These are phyloP conservation scores for Pteria penguin DNA, from an alignment of 2,888 invertebrate genomes.

Conservation along the genomic window DNA sequence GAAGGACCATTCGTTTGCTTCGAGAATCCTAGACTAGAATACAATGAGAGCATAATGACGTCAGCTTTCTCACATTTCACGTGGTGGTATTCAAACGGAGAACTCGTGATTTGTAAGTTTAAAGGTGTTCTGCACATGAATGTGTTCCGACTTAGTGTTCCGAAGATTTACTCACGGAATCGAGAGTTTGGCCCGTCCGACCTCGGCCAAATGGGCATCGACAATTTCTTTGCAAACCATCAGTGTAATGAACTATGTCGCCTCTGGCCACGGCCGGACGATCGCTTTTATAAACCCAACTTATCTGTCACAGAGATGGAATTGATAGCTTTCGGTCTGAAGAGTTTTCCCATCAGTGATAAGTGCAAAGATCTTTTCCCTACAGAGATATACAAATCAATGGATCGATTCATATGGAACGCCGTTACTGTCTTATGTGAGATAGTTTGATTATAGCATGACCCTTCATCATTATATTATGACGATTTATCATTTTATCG, in stretches of 20 bases:
- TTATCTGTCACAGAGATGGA: constrained; percentile 17
- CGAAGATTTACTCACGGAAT: constrained; percentile 61
- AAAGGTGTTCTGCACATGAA: constrained; percentile 57
- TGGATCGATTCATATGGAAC: too few relatives aligned
- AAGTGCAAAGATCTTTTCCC: too few relatives aligned
- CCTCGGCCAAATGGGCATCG: constrained; percentile 60
- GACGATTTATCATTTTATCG: too few relatives aligned
- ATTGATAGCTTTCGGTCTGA: constrained; percentile 16
- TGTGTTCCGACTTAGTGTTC: constrained; percentile 60
- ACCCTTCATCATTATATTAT: too few relatives aligned
- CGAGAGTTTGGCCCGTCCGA: constrained; percentile 55
- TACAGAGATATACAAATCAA: too few relatives aligned
- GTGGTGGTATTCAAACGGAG: constrained; percentile 62
- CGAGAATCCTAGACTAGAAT: constrained; percentile 50
- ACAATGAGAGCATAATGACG: constrained; percentile 46
- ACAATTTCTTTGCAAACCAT: constrained; percentile 64
- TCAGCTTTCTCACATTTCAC: constrained; percentile 67
- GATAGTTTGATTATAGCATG: too few relatives aligned
- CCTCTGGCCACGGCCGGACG: constrained; percentile 51
- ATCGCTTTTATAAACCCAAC: neutral
- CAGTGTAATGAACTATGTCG: constrained; percentile 63
- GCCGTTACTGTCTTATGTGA: too few relatives aligned
- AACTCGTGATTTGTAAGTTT: constrained; percentile 58
- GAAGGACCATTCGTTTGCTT: constrained; percentile 59
- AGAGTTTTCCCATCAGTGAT: neutral